phyloP scores from a whole-genome alignment of 2,113 vertebrate genomes.

The Psittacula cyanocephala region DNA sequence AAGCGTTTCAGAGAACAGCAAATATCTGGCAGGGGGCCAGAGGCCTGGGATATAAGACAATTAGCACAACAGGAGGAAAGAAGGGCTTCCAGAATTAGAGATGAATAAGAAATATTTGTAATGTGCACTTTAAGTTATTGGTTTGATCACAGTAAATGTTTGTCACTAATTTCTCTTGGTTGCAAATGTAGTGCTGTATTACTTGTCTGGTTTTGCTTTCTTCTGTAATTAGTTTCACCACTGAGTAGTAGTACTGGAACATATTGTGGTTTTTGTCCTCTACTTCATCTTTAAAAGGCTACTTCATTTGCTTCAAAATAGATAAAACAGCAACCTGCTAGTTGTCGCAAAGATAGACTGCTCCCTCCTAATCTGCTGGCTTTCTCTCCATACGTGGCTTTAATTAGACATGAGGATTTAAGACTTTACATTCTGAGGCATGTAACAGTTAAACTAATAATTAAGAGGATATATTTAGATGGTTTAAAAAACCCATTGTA shows the following conservation, averaged over 20 bases:
- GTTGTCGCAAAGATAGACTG: slow-evolving; percentile 10
- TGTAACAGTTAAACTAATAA: slow-evolving; percentile 42
- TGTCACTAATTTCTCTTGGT: slow-evolving; percentile 34
- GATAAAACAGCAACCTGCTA: background rate
- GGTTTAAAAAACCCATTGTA: slow-evolving; percentile 5
- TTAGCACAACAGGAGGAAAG: slow-evolving; percentile 43
- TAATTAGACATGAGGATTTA: slow-evolving; percentile 53
- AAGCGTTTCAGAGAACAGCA: slow-evolving; percentile 52
- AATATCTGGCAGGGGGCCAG: slow-evolving; percentile 49
- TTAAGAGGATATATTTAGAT: slow-evolving; percentile 58
- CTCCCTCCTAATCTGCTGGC: background rate
- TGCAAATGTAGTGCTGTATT: background rate
- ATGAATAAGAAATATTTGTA: slow-evolving; percentile 65
- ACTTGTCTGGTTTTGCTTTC: slow-evolving; percentile 29
- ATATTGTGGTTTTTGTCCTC: slow-evolving; percentile 7
- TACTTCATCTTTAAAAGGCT: slow-evolving; percentile 39
- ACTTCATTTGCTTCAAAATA: slow-evolving; percentile 25
- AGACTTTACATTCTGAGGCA: slow-evolving; percentile 28
- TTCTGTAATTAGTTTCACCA: slow-evolving; percentile 34
- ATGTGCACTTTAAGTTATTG: slow-evolving; percentile 49
- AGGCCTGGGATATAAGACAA: slow-evolving; percentile 37
- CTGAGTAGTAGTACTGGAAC: slow-evolving; percentile 19
- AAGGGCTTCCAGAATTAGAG: slow-evolving; percentile 45
- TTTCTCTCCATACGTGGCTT: background rate
- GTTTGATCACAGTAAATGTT: slow-evolving; percentile 48